Conservation (phyloP, 1,140 invertebrate species). For the Melanaphis sacchari region DNA sequence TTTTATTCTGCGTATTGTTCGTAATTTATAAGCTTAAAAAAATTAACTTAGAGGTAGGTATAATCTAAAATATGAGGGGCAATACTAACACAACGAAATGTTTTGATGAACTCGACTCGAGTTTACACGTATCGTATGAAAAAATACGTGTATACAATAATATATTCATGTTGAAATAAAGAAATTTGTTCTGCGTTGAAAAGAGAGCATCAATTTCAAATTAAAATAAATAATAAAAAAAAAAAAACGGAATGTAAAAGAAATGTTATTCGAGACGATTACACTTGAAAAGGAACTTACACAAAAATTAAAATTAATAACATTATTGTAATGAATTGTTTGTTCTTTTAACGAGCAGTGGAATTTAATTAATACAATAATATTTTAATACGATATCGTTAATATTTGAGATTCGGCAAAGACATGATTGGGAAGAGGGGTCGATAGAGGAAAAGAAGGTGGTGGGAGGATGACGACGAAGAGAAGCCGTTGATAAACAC, state of each 20-base stretch:
- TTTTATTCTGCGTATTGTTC: not conserved
- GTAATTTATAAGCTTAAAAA: not conserved
- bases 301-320: constrained; percentile 23
- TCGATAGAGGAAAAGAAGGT: not conserved
- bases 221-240: not conserved
- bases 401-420: constrained; percentile 3
- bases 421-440: not conserved
- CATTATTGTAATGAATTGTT: constrained; percentile 10
- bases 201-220: not conserved
- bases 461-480: not conserved
- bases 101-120: not conserved
- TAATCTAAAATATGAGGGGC: not conserved
- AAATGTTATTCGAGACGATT: not conserved
- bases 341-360: not conserved
- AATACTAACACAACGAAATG: not conserved
- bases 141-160: not conserved
- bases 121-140: not conserved
- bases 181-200: not conserved
- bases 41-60: not conserved
- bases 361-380: not conserved
- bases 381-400: constrained; percentile 2
- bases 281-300: constrained; percentile 1
- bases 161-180: not conserved
- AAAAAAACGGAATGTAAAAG: not conserved
- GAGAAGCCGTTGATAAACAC: not conserved